Conservation (phyloP, 1,140 invertebrate genomes). For the Lordiphosa stackelbergi region DNA sequence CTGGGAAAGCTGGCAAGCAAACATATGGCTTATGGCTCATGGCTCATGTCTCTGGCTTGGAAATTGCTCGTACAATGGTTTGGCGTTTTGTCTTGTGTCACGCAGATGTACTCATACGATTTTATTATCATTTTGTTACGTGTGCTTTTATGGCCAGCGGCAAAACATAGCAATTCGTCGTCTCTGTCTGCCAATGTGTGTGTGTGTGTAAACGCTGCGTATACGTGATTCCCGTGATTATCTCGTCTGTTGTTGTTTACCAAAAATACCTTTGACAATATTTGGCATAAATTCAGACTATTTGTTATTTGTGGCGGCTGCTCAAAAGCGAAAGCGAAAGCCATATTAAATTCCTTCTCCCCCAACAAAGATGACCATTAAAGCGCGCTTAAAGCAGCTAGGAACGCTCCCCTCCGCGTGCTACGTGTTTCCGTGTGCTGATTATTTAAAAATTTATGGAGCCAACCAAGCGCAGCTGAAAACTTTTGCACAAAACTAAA, state of each 20-base stretch:
- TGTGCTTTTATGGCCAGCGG: slow-evolving; percentile 63
- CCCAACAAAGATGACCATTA: background rate
- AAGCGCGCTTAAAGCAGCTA: slow-evolving; percentile 1
- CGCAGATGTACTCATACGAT: slow-evolving; percentile 57
- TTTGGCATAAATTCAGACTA: slow-evolving; percentile 36
- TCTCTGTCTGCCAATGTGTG: slow-evolving; percentile 1
- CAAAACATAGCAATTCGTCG: slow-evolving; percentile 30
- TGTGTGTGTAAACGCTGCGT: slow-evolving; percentile 36
- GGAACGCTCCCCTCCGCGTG: background rate
- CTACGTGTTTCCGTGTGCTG: slow-evolving; percentile 65
- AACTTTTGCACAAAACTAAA: slow-evolving; percentile 73
- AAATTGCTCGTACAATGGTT: slow-evolving; percentile 57
- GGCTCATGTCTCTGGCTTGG: slow-evolving; percentile 8
- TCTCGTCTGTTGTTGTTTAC: slow-evolving; percentile 43
- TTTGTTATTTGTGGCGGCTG: slow-evolving; percentile 15
- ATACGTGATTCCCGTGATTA: slow-evolving; percentile 66
- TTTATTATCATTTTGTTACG: slow-evolving; percentile 74
- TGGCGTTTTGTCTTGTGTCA: slow-evolving; percentile 67
- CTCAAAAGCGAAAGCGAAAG: slow-evolving; percentile 21
- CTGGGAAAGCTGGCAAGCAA: slow-evolving; percentile 30
- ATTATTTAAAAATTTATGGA: slow-evolving; percentile 76
- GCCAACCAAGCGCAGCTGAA: slow-evolving; percentile 68
- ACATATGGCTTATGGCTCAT: slow-evolving; percentile 12
- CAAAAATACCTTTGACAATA: slow-evolving; percentile 36
- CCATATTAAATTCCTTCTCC: slow-evolving; percentile 29